These are phyloP conservation scores for Benthochromis sp. DNA, from an alignment of 2,113 vertebrate genomes.

Conservation along the genomic window DNA sequence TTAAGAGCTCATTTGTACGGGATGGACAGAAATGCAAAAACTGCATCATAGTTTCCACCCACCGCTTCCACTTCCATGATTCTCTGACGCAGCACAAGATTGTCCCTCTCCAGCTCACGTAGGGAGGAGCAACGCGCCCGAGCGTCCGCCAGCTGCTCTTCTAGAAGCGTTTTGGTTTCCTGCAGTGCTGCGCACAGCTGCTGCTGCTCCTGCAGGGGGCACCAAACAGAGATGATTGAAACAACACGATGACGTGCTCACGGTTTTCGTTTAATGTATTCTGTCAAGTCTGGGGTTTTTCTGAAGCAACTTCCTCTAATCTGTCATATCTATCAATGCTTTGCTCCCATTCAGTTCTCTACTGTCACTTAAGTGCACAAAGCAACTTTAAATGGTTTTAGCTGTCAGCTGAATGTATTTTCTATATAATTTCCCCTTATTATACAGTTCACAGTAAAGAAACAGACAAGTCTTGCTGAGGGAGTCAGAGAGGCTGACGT, in stretches of 20 bases:
- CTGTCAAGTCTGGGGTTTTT: neutral
- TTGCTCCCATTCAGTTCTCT: neutral
- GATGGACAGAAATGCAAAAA: neutral
- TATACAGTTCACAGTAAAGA: neutral
- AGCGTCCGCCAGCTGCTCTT: constrained; percentile 76
- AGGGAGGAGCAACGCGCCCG: constrained; percentile 72
- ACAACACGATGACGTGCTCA: neutral
- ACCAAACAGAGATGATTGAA: neutral
- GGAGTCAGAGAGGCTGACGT: neutral
- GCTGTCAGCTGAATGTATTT: neutral
- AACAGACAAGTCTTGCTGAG: neutral
- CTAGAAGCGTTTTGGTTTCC: constrained; percentile 78
- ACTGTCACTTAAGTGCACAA: neutral
- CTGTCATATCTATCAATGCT: neutral
- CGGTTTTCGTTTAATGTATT: neutral
- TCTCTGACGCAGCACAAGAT: constrained; percentile 73
- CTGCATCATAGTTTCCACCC: constrained; percentile 1
- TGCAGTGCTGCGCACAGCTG: constrained; percentile 75
- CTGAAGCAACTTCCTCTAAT: neutral
- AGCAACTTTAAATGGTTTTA: neutral
- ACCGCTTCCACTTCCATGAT: constrained; percentile 76
- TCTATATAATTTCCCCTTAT: neutral
- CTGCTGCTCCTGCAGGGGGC: constrained; percentile 77
- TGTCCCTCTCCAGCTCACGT: constrained; percentile 80
- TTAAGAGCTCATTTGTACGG: neutral